Evolutionary conservation across 2,113 vertebrate genomes (phyloP), one percentile per base, ranked within the genome.

Genomic region (Proterorhinus semilunaris): DNA sequence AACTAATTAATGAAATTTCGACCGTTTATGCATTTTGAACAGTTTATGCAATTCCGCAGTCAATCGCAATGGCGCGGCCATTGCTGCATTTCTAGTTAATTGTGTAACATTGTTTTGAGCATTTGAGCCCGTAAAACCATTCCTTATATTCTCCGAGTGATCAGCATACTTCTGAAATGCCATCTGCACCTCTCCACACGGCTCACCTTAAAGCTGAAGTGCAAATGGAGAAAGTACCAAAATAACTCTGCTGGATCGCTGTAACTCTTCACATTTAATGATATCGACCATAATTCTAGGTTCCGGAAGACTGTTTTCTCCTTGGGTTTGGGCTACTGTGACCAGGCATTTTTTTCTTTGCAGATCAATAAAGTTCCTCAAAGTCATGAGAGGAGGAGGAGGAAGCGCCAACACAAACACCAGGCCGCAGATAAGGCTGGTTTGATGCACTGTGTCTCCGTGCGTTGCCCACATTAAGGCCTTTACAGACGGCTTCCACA

Each of bases 391-490:
- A 8, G 69, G 54, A 69, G 61, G 7, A 54, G 36, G 7, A 76
- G 65, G 27, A 36, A 36, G 50, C 64, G 27, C 17, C 21, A 82
- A 69, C 53, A 52, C 76, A 83, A 84, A 86, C 82, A 82, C 53
- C 42, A 0, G 42, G 27, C 67, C 66, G 44, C 62, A 71, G 83
- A 86, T 86, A 79, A 74, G 74, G 48, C 53, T 58, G 72, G 66
- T 81, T 75, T 79, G 77, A 76, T 72, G 55, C 69, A 10, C 58
- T 54, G 75, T 57, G 52, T 69, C 68, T 79, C 76, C 79, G 80
- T 89, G 83, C 73, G 71, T 68, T 86, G 84, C 80, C 80, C 75
- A 81, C 82, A 79, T 62, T 50, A 84, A 83, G 72, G 85, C 79
- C 65, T 42, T 78, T 72, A 65, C 65, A 72, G 74, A 68, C 82